These are phyloP conservation scores for Cydia pomonella DNA, from an alignment of 1,140 invertebrate species.

Conservation along the genomic window DNA sequence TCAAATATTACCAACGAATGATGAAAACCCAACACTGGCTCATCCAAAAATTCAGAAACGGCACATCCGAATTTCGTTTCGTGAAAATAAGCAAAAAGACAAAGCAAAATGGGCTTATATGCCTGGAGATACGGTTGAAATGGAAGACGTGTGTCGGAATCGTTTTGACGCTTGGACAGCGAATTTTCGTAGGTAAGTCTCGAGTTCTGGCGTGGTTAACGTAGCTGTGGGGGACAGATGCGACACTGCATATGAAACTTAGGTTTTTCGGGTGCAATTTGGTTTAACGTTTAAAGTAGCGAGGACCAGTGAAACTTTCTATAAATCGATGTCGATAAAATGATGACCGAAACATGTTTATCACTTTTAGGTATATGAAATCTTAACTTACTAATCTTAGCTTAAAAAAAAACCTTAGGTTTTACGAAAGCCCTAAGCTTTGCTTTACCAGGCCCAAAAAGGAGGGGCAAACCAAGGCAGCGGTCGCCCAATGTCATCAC, in stretches of 20 bases:
- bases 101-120: conserved; percentile 16
- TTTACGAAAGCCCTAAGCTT: too few relatives aligned
- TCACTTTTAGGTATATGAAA: too few relatives aligned
- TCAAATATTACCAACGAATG: conserved; percentile 1
- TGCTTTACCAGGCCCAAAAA: too few relatives aligned
- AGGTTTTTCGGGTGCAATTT: too few relatives aligned
- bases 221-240: background rate
- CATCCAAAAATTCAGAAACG: conserved; percentile 8
- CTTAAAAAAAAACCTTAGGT: too few relatives aligned
- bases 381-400: too few relatives aligned
- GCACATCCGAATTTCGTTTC: background rate
- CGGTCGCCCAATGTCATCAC: too few relatives aligned
- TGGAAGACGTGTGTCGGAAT: background rate
- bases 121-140: conserved; percentile 7
- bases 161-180: background rate
- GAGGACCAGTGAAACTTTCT: too few relatives aligned
- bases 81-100: conserved; percentile 10
- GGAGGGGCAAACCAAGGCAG: too few relatives aligned
- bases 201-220: background rate
- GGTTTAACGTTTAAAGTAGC: too few relatives aligned
- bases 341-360: too few relatives aligned
- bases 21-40: background rate
- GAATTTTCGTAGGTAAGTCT: conserved; percentile 12
- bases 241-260: background rate
- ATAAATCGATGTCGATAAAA: too few relatives aligned